phyloP scores from a whole-genome alignment of 2,113 vertebrate species.

The Lates calcarifer region DNA sequence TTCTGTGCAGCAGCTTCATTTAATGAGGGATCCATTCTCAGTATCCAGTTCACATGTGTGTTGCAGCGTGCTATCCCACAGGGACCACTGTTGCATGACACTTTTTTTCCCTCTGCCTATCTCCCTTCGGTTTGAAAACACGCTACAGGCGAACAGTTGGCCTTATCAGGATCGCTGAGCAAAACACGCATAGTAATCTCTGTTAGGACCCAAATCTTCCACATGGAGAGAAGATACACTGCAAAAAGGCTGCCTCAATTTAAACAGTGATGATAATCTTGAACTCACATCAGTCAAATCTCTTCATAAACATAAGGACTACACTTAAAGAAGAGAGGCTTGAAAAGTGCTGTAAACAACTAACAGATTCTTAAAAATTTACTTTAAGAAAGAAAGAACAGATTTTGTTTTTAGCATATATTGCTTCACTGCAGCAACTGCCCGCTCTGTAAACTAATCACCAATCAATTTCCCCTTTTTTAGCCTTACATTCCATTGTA shows the following conservation, averaged over 20 bases:
- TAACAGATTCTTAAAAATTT: not conserved
- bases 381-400: not conserved
- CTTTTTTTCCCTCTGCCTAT: accelerated
- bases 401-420: not conserved
- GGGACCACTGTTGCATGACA: constrained; percentile 50
- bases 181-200: constrained; percentile 43
- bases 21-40: constrained; percentile 50
- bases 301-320: not conserved
- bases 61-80: constrained; percentile 38
- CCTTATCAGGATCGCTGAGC: constrained; percentile 49
- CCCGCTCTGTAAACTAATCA: not conserved
- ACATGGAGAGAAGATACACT: constrained; percentile 38
- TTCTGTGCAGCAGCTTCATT: constrained; percentile 50
- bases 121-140: constrained; percentile 11
- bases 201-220: constrained; percentile 43
- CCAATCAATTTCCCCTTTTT: not conserved
- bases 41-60: constrained; percentile 14
- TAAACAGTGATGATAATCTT: constrained; percentile 25
- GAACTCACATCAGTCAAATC: constrained; percentile 14
- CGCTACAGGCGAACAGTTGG: constrained; percentile 48
- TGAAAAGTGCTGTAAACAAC: constrained; percentile 3
- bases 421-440: not conserved
- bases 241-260: not conserved
- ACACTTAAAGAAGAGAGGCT: not conserved
- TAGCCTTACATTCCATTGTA: not conserved